phyloP scores from a whole-genome alignment of 2,888 invertebrate species.

The Diachrysia chrysitis region DNA sequence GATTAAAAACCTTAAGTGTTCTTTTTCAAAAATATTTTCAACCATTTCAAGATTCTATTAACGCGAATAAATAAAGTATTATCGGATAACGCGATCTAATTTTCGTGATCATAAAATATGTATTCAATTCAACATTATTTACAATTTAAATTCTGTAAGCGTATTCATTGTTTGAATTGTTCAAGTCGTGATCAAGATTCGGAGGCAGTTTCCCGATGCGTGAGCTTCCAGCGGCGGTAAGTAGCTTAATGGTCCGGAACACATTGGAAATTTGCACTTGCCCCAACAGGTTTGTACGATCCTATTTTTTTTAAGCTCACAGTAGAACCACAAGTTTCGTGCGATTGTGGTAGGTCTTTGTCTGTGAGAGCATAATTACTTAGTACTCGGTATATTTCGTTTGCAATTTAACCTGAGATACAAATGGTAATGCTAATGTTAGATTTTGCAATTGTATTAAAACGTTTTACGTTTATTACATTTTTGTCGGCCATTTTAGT shows the following conservation, averaged over 20 bases:
- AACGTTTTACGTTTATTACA: conserved; percentile 6
- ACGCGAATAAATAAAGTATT: neutral
- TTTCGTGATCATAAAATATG: conserved; percentile 4
- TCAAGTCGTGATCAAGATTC: conserved; percentile 62
- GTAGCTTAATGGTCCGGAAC: conserved; percentile 78
- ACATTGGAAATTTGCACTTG: conserved; percentile 78
- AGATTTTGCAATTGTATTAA: conserved; percentile 3
- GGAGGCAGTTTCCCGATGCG: conserved; percentile 65
- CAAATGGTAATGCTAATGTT: neutral
- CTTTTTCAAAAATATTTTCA: neutral
- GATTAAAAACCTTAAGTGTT: too few relatives aligned
- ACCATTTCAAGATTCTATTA: neutral
- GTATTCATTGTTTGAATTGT: conserved; percentile 28
- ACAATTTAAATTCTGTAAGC: conserved; percentile 7
- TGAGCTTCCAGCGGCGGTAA: conserved; percentile 71
- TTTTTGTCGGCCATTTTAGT: neutral
- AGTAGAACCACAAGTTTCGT: conserved; percentile 38
- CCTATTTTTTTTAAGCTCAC: conserved; percentile 48
- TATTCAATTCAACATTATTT: conserved; percentile 6
- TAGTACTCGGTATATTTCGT: conserved; percentile 28
- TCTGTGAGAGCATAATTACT: conserved; percentile 33
- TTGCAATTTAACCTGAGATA: conserved; percentile 25
- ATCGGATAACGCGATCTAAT: neutral
- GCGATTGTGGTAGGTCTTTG: conserved; percentile 36
- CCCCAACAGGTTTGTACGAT: conserved; percentile 56